A percentile compares a stretch with the other conserved stretches of the same genome.
These are phyloP conservation scores for Microcebus lehilahytsara DNA, from an alignment of 2,113 vertebrate species.

Conservation along the genomic window DNA sequence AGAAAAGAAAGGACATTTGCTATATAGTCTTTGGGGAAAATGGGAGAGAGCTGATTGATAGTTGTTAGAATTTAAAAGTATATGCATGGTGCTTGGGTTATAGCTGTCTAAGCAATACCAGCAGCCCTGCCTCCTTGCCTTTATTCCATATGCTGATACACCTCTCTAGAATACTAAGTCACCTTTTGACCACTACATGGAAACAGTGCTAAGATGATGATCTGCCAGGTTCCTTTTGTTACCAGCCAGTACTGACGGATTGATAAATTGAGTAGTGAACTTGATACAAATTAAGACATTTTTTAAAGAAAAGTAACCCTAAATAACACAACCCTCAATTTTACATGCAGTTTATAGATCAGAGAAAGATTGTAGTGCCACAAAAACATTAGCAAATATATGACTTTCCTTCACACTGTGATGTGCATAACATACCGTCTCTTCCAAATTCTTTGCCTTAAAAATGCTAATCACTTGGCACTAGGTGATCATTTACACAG, in stretches of 20 bases:
- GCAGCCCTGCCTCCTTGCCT: background rate
- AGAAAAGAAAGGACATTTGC: conserved; percentile 37
- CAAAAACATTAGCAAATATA: background rate
- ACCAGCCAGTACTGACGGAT: background rate
- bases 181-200: conserved; percentile 16
- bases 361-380: conserved; percentile 2
- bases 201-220: background rate
- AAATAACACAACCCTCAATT: background rate
- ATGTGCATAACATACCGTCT: background rate
- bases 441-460: conserved; percentile 61
- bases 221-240: background rate
- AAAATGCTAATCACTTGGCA: conserved; percentile 71
- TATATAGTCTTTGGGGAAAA: background rate
- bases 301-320: background rate
- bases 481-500: conserved; percentile 46
- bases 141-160: background rate
- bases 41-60: background rate
- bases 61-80: background rate
- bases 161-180: background rate
- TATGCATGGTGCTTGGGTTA: background rate
- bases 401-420: conserved; percentile 24
- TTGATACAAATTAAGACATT: background rate
- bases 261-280: background rate
- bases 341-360: background rate
- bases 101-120: background rate